These are phyloP conservation scores for Sternotherus odoratus DNA, from an alignment of 2,797 vertebrate genomes.

Conservation along the genomic window DNA sequence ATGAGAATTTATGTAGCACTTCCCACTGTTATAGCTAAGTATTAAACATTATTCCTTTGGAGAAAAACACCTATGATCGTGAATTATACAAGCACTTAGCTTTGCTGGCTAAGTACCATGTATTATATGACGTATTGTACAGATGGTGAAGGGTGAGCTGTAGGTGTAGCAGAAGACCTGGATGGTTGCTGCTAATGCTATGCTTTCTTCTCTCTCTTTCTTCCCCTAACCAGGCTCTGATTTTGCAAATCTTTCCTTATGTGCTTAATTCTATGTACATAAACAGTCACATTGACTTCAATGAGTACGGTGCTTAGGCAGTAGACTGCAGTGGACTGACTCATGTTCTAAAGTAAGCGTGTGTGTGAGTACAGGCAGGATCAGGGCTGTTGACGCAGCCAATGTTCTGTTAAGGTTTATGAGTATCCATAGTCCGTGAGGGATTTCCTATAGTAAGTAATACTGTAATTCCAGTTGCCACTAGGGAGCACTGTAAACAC, in stretches of 20 bases:
- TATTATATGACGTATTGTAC: background rate
- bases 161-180: background rate
- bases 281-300: background rate
- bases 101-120: background rate
- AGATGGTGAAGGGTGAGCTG: background rate
- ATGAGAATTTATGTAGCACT: rapidly evolving
- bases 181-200: background rate
- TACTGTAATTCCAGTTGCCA: background rate
- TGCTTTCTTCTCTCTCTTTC: background rate
- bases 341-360: background rate
- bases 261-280: background rate
- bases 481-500: background rate
- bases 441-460: background rate
- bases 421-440: background rate
- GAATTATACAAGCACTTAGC: conserved; percentile 64
- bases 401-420: background rate
- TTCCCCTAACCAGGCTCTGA: background rate
- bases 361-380: background rate
- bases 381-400: background rate
- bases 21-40: background rate
- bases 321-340: background rate
- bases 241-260: background rate
- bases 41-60: background rate
- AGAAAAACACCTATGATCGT: conserved; percentile 4
- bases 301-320: background rate